A percentile compares a stretch with the other conserved stretches of the same genome.
These are phyloP conservation scores for Apostichopus leukothele DNA, from an alignment of 53 echinoderm and acorn worm species.

Conservation along the genomic window DNA sequence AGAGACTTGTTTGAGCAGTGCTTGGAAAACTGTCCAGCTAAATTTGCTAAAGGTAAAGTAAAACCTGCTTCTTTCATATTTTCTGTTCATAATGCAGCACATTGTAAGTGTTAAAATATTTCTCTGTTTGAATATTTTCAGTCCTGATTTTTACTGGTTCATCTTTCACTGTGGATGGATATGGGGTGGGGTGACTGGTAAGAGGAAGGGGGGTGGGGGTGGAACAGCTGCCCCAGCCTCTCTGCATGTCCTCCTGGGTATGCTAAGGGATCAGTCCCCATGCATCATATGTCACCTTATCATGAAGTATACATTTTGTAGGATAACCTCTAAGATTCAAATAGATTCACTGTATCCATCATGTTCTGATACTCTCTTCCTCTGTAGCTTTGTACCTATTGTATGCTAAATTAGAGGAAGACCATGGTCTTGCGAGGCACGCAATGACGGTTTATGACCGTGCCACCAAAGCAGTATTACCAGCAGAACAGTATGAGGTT, in stretches of 20 bases:
- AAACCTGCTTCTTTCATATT: background rate
- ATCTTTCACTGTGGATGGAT: too few relatives aligned
- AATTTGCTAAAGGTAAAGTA: constrained; percentile 88
- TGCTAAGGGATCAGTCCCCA: too few relatives aligned
- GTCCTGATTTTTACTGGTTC: too few relatives aligned
- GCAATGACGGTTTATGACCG: constrained; percentile 98
- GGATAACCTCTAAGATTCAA: too few relatives aligned
- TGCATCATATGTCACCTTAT: too few relatives aligned
- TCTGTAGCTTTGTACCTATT: constrained; percentile 78
- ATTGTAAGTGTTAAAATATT: too few relatives aligned
- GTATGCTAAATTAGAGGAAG: constrained; percentile 95
- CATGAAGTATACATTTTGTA: too few relatives aligned
- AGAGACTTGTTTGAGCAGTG: constrained; percentile 99
- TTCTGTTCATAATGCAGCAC: background rate
- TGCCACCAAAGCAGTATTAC: constrained; percentile 91
- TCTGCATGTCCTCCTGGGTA: too few relatives aligned
- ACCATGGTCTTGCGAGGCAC: constrained; percentile 87
- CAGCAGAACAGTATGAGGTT: constrained; percentile 95
- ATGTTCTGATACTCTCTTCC: background rate
- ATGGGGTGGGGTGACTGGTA: too few relatives aligned
- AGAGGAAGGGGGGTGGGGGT: too few relatives aligned
- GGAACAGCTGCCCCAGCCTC: too few relatives aligned
- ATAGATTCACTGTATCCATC: background rate
- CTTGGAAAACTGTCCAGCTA: constrained; percentile 87
- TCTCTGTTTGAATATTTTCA: too few relatives aligned